phyloP scores from a whole-genome alignment of 2,797 vertebrate genomes.

The Neomorphus geoffroyi region DNA sequence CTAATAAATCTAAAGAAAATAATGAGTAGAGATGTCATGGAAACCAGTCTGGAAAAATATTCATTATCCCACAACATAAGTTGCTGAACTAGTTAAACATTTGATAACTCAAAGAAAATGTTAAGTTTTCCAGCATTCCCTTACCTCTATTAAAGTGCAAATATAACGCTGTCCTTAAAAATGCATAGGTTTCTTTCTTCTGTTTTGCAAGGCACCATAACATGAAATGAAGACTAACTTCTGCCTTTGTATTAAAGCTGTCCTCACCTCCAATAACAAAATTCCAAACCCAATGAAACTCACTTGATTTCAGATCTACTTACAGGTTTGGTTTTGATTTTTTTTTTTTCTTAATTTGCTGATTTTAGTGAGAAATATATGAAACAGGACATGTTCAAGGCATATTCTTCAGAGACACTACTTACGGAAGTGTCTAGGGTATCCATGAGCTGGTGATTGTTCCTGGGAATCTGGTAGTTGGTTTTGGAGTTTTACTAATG shows the following conservation, averaged over 20 bases:
- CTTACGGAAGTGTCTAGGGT: accelerated
- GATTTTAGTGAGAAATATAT: not conserved
- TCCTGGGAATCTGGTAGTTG: not conserved
- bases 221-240: not conserved
- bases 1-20: not conserved
- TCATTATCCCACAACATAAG: not conserved
- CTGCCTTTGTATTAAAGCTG: not conserved
- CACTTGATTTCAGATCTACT: not conserved
- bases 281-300: not conserved
- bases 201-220: not conserved
- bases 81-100: not conserved
- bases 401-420: not conserved
- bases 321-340: too few relatives aligned
- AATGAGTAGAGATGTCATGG: not conserved
- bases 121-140: not conserved
- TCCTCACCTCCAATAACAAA: not conserved
- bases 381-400: not conserved
- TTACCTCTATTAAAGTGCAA: not conserved
- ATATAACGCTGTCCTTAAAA: not conserved
- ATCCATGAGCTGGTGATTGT: not conserved
- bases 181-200: not conserved
- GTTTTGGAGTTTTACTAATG: not conserved
- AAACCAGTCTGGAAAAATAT: not conserved
- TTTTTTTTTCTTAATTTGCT: not conserved
- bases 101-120: not conserved